Percentiles rank a stretch among this genome's conserved stretches.
Evolutionary conservation across 2,888 invertebrate genomes (phyloP).

Genomic region (Stenolophus ochropezus): DNA sequence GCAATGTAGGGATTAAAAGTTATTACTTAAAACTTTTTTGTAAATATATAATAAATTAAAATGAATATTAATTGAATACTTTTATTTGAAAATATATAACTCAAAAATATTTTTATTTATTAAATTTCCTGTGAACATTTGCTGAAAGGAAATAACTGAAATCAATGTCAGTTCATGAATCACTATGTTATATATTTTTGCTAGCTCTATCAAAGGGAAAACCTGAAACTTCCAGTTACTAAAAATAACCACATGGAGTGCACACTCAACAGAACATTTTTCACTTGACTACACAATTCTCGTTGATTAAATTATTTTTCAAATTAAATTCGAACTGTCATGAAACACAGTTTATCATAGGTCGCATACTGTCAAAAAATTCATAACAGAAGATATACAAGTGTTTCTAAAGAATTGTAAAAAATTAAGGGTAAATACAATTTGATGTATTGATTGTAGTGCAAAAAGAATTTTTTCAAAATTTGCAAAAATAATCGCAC

Average conservation of each 20-base stretch:
- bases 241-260: neutral
- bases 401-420: neutral
- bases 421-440: too few relatives aligned
- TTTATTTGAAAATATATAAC: neutral
- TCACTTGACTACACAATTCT: conserved; percentile 5
- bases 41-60: too few relatives aligned
- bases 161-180: neutral
- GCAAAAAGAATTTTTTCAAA: too few relatives aligned
- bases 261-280: neutral
- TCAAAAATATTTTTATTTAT: neutral
- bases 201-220: neutral
- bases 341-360: too few relatives aligned
- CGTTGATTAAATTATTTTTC: conserved; percentile 30
- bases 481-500: too few relatives aligned
- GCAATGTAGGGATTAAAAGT: too few relatives aligned
- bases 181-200: neutral
- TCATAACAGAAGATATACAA: too few relatives aligned
- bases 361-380: too few relatives aligned
- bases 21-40: too few relatives aligned
- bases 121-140: neutral
- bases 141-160: neutral
- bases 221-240: neutral
- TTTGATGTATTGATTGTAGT: too few relatives aligned
- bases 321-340: neutral
- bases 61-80: too few relatives aligned